These are phyloP conservation scores for Mormyrops attenuatus DNA, from an alignment of 2,797 vertebrate genomes.

Conservation along the genomic window DNA sequence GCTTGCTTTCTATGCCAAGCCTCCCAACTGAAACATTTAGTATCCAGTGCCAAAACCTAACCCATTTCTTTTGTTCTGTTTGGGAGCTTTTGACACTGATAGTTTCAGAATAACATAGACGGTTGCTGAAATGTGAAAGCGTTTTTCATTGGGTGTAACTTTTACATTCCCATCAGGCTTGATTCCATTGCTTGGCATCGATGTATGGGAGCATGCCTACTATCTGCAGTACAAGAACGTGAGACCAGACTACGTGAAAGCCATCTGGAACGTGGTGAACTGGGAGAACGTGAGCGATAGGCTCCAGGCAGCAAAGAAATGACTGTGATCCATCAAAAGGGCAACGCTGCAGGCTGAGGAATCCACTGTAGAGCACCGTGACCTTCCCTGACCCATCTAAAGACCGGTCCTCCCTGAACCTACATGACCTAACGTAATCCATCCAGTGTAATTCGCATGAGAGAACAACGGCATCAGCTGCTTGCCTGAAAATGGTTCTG, in stretches of 20 bases:
- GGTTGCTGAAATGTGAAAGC: not conserved
- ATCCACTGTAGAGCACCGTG: not conserved
- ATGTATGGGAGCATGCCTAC: slow-evolving; percentile 98
- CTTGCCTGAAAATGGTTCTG: not conserved
- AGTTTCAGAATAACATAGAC: not conserved
- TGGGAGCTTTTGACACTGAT: not conserved
- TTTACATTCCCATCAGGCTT: slow-evolving; percentile 64
- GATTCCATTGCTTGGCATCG: slow-evolving; percentile 87
- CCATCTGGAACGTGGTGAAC: slow-evolving; percentile 93
- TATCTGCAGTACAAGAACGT: slow-evolving; percentile 99
- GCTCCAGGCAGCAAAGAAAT: slow-evolving; percentile 74
- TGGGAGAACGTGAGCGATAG: slow-evolving; percentile 90
- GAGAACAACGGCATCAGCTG: not conserved
- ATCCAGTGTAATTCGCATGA: not conserved
- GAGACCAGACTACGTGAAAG: slow-evolving; percentile 93
- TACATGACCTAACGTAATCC: not conserved
- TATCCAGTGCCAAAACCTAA: not conserved
- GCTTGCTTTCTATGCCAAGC: not conserved
- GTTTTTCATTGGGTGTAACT: not conserved
- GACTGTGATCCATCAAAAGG: slow-evolving; percentile 26
- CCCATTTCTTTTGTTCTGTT: not conserved
- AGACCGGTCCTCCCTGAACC: not conserved
- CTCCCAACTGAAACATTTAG: not conserved
- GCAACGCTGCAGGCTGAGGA: not conserved
- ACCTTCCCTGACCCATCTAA: not conserved